Evolutionary conservation across 2,797 vertebrate genomes (phyloP).

Genomic region (Rhodeus uyekii): DNA sequence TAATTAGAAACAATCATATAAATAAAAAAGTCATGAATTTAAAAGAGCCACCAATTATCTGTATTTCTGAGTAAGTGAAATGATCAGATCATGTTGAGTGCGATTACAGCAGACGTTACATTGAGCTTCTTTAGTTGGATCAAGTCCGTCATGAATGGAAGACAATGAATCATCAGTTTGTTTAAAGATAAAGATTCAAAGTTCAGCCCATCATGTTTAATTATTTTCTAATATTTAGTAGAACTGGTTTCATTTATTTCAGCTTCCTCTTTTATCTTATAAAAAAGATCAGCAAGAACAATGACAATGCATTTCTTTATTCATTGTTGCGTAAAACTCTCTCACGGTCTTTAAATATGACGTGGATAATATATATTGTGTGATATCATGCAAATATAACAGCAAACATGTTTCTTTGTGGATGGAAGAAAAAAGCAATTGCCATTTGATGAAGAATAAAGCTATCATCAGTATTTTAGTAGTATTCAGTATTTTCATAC

Average conservation of each 20-base stretch:
- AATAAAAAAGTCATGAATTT: background rate
- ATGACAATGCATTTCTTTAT: background rate
- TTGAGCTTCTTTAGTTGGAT: conserved; percentile 71
- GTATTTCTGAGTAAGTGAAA: conserved; percentile 56
- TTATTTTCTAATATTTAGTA: background rate
- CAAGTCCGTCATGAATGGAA: conserved; percentile 66
- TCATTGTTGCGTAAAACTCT: background rate
- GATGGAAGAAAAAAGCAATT: background rate
- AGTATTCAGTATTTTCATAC: too few relatives aligned
- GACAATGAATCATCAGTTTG: conserved; percentile 56
- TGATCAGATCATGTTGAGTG: conserved; percentile 66
- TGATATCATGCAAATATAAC: conserved; percentile 52
- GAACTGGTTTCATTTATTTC: background rate
- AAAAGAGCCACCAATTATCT: conserved; percentile 3
- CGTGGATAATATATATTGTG: conserved; percentile 2
- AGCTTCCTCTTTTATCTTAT: background rate
- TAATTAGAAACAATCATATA: background rate
- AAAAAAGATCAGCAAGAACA: background rate
- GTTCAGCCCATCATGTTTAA: background rate
- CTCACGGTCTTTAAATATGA: conserved; percentile 51
- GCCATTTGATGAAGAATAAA: background rate
- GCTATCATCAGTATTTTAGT: too few relatives aligned
- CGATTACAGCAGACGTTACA: conserved; percentile 69
- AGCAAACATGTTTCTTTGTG: conserved; percentile 2
- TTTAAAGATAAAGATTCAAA: conserved; percentile 35